phyloP scores from a whole-genome alignment of 2,888 invertebrate genomes.

The Phlogophora meticulosa region DNA sequence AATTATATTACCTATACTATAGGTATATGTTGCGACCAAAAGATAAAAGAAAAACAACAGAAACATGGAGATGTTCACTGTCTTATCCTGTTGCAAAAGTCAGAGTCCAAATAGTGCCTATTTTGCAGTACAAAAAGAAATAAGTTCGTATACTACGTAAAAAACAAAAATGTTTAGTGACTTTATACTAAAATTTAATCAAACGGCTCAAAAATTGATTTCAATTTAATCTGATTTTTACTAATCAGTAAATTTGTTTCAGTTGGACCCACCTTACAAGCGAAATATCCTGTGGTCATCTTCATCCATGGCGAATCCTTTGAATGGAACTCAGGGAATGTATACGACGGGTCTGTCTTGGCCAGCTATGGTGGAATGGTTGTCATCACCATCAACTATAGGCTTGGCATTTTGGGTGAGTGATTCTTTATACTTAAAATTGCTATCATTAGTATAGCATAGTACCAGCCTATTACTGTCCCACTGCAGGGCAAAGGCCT shows the following conservation, averaged over 20 bases:
- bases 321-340: constrained; percentile 99
- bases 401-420: constrained; percentile 96
- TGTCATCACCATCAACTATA: constrained; percentile 99
- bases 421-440: no score
- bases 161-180: no score
- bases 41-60: constrained; percentile 11
- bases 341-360: constrained; percentile 98
- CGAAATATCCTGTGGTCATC: constrained; percentile 96
- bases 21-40: background rate
- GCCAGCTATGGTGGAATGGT: constrained; percentile 98
- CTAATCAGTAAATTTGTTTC: no score
- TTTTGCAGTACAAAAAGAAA: constrained; percentile 14
- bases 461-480: no score
- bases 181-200: no score
- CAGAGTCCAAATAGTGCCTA: constrained; percentile 15
- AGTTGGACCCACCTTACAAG: constrained; percentile 90
- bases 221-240: no score
- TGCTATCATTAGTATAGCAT: no score
- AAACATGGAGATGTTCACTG: constrained; percentile 15
- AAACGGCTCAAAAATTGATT: no score
- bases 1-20: no score
- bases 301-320: constrained; percentile 99
- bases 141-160: constrained; percentile 15
- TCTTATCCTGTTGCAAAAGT: constrained; percentile 29
- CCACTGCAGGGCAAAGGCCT: no score